Base-by-base conservation (phyloP, 37 sponge, comb jelly and placozoan species). In the Oopsacas minuta region DNA sequence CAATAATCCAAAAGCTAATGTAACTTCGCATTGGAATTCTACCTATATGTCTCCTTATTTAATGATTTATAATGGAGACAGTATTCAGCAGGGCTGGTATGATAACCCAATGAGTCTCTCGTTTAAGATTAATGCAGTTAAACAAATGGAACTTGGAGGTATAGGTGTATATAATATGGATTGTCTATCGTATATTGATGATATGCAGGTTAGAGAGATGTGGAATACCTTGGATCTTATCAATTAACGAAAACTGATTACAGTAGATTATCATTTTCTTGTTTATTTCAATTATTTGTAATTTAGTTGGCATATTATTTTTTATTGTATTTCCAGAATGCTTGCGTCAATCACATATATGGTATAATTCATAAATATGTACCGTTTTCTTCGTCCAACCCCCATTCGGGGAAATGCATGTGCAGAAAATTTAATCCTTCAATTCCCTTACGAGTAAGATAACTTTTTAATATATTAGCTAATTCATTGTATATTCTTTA, bases 221-320 rank as follows among this genome's bases (percentile, higher is more conserved):
- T 61, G 75, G 75, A 34, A 34, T 10, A 61, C 75, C 75, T n/a
- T 61, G 75, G 75, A 61, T 61, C 75, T 61, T n/a, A 61, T 61
- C 75, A 61, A 61, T 61, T 42, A 42, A 42, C 8, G 49, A 42
- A 42, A 42, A 42, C 8, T 42, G 8, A n/a, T n/a, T n/a, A n/a
- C n/a, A n/a, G n/a, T n/a, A n/a, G n/a, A n/a, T n/a, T n/a, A n/a
- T n/a, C n/a, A n/a, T n/a, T n/a, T n/a, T n/a, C n/a, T n/a, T n/a
- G n/a, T n/a, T n/a, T n/a, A n/a, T n/a, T n/a, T n/a, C n/a, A n/a
- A n/a, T n/a, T n/a, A n/a, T n/a, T n/a, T n/a, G n/a, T n/a, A n/a
- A n/a, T n/a, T n/a, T n/a, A n/a, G n/a, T n/a, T n/a, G n/a, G n/a
- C n/a, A n/a, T n/a, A n/a, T n/a, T n/a, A n/a, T n/a, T n/a, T n/a